Percentiles rank a stretch among this genome's conserved stretches.
Evolutionary conservation across 1,140 invertebrate species (phyloP).

Genomic region (Zaprionus lachaisei): DNA sequence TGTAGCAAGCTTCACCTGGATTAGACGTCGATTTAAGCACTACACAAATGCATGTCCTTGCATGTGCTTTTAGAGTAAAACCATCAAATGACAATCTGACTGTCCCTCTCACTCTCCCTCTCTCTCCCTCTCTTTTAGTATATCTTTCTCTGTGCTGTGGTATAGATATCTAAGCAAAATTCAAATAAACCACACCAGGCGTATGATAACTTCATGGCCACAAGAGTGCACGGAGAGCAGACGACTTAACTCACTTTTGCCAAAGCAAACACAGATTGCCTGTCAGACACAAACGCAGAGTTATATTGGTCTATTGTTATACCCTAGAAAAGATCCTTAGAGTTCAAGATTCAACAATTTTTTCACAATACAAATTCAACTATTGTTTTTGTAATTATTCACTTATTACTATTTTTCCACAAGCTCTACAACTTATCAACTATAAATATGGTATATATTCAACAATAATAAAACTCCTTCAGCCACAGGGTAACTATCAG

Average conservation of each 20-base stretch:
- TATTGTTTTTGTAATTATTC: too few species aligned
- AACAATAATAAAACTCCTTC: background rate
- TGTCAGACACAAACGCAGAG: slow-evolving; percentile 2
- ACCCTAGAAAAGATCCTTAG: background rate
- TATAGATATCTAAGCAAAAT: slow-evolving; percentile 9
- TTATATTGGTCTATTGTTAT: slow-evolving; percentile 6
- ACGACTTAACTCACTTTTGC: slow-evolving; percentile 13
- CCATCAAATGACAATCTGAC: background rate
- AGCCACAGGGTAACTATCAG: background rate
- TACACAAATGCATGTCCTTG: background rate
- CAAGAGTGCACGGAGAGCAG: slow-evolving; percentile 11
- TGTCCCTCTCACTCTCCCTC: background rate
- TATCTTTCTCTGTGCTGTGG: background rate
- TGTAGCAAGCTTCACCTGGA: background rate
- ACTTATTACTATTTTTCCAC: too few species aligned
- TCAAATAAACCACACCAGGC: slow-evolving; percentile 55
- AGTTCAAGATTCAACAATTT: too few species aligned
- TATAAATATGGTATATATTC: background rate
- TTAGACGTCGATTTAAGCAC: background rate
- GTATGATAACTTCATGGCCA: slow-evolving; percentile 46
- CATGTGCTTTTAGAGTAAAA: background rate
- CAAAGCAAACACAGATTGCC: slow-evolving; percentile 23
- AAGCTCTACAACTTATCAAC: background rate
- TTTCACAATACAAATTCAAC: too few species aligned
- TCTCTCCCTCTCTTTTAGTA: background rate